A percentile compares a stretch with the other conserved stretches of the same genome.
These are phyloP conservation scores for Heliopora coerulea DNA, from an alignment of 92 coral and sea anemone genomes.

Conservation along the genomic window DNA sequence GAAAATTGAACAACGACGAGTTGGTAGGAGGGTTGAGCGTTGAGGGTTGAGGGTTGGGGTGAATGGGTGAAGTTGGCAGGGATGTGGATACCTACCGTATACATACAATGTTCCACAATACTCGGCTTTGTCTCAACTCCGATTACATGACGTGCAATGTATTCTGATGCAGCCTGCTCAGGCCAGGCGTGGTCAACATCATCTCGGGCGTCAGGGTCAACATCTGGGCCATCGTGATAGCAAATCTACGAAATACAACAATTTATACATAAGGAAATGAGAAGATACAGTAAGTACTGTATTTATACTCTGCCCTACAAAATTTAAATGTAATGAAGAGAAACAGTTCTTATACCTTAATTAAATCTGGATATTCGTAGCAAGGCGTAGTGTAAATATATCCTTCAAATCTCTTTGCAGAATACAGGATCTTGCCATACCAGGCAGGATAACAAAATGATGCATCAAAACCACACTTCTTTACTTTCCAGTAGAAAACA, in stretches of 20 bases:
- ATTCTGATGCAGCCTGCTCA: slow-evolving; percentile 2
- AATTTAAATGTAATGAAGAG: too few relatives aligned
- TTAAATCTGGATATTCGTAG: slow-evolving; percentile 77
- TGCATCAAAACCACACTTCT: slow-evolving; percentile 56
- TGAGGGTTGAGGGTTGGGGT: too few relatives aligned
- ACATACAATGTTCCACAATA: slow-evolving; percentile 82
- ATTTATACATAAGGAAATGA: too few relatives aligned
- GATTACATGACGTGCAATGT: slow-evolving; percentile 46
- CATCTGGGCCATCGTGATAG: slow-evolving; percentile 7
- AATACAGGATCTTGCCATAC: too few relatives aligned
- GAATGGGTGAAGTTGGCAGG: too few relatives aligned
- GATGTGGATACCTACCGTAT: slow-evolving; percentile 86
- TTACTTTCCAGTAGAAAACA: slow-evolving; percentile 77
- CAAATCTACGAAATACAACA: slow-evolving; percentile 19
- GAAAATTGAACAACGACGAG: too few relatives aligned
- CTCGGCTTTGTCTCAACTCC: slow-evolving; percentile 75
- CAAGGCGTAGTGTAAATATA: slow-evolving; percentile 76
- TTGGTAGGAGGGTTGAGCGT: too few relatives aligned
- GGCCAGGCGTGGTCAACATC: slow-evolving; percentile 16
- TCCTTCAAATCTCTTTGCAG: slow-evolving; percentile 6
- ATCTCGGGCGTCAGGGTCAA: slow-evolving; percentile 36
- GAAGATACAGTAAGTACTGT: too few relatives aligned
- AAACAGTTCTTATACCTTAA: slow-evolving; percentile 81
- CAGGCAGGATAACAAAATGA: slow-evolving; percentile 73
- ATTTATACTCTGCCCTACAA: too few relatives aligned